These are phyloP conservation scores for Latrodectus elegans DNA, from an alignment of 2,888 invertebrate species.

Conservation along the genomic window DNA sequence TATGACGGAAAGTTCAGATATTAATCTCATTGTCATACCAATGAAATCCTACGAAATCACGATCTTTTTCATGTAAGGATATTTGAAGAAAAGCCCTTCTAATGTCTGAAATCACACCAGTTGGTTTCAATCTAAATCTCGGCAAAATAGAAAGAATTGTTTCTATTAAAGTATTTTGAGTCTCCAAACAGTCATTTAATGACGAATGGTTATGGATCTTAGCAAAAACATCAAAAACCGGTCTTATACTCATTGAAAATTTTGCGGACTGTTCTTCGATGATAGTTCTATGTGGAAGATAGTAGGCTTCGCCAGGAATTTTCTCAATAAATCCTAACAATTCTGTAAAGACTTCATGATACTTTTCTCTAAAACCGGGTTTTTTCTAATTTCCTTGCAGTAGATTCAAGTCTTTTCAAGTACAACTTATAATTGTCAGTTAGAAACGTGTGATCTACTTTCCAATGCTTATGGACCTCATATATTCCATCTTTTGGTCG, in stretches of 20 bases:
- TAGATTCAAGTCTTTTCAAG: too few species aligned
- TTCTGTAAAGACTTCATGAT: neutral
- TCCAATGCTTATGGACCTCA: conserved; percentile 14
- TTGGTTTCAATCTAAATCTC: too few species aligned
- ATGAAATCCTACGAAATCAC: too few species aligned
- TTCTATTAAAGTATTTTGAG: too few species aligned
- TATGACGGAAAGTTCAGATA: neutral
- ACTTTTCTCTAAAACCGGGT: neutral
- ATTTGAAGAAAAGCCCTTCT: too few species aligned
- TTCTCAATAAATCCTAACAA: neutral
- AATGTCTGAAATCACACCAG: too few species aligned
- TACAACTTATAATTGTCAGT: too few species aligned
- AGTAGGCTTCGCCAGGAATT: neutral
- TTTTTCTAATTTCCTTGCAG: conserved; percentile 7
- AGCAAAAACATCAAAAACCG: neutral
- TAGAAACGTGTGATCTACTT: conserved; percentile 1
- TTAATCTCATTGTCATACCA: too few species aligned
- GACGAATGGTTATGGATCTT: too few species aligned
- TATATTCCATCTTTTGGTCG: conserved; percentile 26
- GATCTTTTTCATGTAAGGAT: too few species aligned
- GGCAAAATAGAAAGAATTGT: too few species aligned
- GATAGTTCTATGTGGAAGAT: neutral
- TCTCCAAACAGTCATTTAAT: too few species aligned
- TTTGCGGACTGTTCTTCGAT: conserved; percentile 3
- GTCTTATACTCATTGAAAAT: conserved; percentile 8